These are phyloP conservation scores for Eurystomus glaucurus DNA, from an alignment of 2,797 vertebrate species.

Conservation along the genomic window DNA sequence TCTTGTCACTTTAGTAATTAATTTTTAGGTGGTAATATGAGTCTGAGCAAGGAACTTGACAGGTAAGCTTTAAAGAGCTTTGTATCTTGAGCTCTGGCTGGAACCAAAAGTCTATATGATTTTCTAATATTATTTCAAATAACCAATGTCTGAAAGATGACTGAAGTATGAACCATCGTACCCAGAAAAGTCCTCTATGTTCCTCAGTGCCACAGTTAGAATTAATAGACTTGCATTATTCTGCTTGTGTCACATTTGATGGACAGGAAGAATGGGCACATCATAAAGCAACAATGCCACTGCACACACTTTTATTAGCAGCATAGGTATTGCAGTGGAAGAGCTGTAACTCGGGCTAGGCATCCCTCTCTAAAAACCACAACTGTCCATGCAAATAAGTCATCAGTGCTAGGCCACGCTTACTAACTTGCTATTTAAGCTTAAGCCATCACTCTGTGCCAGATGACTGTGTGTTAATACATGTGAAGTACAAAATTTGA, in stretches of 20 bases:
- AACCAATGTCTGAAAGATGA: not conserved
- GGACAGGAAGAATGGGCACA: not conserved
- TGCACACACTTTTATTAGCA: not conserved
- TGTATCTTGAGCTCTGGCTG: not conserved
- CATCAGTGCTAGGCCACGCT: not conserved
- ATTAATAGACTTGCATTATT: not conserved
- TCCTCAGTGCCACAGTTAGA: fast-evolving
- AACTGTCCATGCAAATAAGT: not conserved
- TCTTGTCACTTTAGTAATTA: not conserved
- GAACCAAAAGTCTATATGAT: not conserved
- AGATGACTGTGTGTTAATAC: not conserved
- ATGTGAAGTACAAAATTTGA: not conserved
- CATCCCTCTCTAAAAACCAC: not conserved
- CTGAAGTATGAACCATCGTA: not conserved
- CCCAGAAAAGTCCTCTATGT: not conserved
- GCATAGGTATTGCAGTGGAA: not conserved
- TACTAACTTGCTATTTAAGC: not conserved
- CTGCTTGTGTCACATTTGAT: not conserved
- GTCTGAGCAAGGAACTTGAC: not conserved
- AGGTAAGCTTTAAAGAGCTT: not conserved
- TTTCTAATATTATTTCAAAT: not conserved
- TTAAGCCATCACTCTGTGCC: not conserved
- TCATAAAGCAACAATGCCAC: not conserved
- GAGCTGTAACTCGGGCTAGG: not conserved
- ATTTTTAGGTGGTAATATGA: not conserved